Conservation (phyloP, 2,113 vertebrate genomes). For the Hydrolagus affinis region DNA sequence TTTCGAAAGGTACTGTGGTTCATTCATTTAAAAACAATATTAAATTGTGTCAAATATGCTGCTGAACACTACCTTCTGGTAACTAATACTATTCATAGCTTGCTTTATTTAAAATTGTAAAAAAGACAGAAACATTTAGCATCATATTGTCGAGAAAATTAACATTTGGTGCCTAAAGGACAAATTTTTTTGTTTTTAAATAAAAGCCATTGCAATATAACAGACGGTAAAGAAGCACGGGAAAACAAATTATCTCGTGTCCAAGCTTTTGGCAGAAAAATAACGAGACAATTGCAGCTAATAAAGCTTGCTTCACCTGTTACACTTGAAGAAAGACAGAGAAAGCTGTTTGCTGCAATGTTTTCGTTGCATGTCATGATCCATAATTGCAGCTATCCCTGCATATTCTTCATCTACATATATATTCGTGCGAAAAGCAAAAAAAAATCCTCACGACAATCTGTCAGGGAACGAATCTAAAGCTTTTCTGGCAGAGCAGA, state of each 20-base stretch:
- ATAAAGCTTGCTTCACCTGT: not conserved
- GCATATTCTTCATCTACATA: slow-evolving; percentile 20
- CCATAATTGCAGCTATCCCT: slow-evolving; percentile 37
- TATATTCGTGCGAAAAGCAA: slow-evolving; percentile 41
- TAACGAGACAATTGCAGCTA: not conserved
- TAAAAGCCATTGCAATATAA: not conserved
- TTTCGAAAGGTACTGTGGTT: not conserved
- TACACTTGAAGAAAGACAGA: slow-evolving; percentile 35
- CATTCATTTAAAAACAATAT: not conserved
- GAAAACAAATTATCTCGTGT: not conserved
- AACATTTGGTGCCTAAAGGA: not conserved
- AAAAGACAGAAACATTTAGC: not conserved
- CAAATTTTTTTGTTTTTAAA: not conserved
- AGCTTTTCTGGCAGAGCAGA: slow-evolving; percentile 30
- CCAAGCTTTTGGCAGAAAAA: not conserved
- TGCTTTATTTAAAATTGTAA: slow-evolving; percentile 3
- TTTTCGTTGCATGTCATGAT: not conserved
- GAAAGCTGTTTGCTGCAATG: slow-evolving; percentile 34
- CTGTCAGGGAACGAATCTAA: slow-evolving; percentile 42
- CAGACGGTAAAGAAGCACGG: not conserved
- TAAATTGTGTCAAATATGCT: not conserved
- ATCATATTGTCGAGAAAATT: slow-evolving; percentile 10
- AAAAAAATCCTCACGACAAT: slow-evolving; percentile 37
- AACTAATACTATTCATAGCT: not conserved
- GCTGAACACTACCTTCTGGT: not conserved